These are phyloP conservation scores for Mormyrops attenuatus DNA, from an alignment of 2,797 vertebrate genomes.

Conservation along the genomic window DNA sequence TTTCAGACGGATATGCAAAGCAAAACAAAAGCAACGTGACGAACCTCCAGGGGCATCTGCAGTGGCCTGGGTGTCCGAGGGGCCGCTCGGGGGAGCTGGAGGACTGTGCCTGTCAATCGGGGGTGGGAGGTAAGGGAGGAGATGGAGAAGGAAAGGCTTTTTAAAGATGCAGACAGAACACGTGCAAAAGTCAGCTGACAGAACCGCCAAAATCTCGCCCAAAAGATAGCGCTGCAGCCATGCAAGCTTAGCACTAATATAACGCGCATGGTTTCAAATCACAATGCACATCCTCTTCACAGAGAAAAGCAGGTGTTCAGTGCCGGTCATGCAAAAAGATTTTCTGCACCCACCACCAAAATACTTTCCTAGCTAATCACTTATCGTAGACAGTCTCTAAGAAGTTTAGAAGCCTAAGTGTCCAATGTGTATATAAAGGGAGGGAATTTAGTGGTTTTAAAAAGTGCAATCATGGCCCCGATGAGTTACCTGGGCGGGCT, in stretches of 20 bases:
- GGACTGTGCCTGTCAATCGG: conserved; percentile 60
- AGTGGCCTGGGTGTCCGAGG: conserved; percentile 37
- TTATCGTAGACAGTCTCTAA: background rate
- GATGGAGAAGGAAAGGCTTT: background rate
- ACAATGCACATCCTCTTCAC: background rate
- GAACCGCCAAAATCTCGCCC: background rate
- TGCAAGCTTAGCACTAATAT: background rate
- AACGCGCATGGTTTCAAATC: background rate
- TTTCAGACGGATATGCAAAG: background rate
- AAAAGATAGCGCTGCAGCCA: background rate
- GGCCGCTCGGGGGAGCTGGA: conserved; percentile 67
- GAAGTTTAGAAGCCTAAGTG: background rate
- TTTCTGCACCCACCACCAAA: background rate
- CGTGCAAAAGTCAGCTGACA: background rate
- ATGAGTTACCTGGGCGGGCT: conserved; percentile 71
- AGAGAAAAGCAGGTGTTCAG: background rate
- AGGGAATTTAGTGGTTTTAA: background rate
- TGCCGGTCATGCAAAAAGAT: background rate
- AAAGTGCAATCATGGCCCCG: too few relatives aligned
- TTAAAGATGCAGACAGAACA: background rate
- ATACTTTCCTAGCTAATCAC: background rate
- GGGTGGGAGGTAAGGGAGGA: conserved; percentile 40
- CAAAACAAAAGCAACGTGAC: background rate
- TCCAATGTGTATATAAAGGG: background rate
- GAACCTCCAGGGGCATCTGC: conserved; percentile 10